phyloP scores from a whole-genome alignment of 2,113 vertebrate species.

The Tauraco erythrolophus region DNA sequence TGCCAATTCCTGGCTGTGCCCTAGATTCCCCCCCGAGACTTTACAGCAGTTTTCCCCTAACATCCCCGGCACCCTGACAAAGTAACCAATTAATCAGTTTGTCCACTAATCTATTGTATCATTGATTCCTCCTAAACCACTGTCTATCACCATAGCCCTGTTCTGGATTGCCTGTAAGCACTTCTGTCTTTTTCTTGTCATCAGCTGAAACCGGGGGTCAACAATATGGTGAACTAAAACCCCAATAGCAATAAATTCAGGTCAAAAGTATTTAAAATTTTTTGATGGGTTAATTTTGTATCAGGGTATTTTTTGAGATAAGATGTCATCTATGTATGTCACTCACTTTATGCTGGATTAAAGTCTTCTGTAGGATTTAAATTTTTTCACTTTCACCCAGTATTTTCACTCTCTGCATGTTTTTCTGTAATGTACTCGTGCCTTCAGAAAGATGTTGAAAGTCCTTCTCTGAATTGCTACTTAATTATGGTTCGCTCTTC shows the following conservation, averaged over 20 bases:
- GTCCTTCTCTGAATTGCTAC: not conserved
- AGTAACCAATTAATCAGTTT: not conserved
- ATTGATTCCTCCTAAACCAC: not conserved
- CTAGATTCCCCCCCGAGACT: too few relatives aligned
- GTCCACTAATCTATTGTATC: not conserved
- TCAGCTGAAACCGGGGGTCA: not conserved
- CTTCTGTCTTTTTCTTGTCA: not conserved
- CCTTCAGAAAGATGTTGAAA: conserved; percentile 22
- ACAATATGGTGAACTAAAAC: not conserved
- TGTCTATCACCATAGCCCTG: not conserved
- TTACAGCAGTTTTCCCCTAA: not conserved
- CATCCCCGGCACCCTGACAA: not conserved
- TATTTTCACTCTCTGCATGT: not conserved
- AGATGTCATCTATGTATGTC: not conserved
- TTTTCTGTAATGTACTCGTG: not conserved
- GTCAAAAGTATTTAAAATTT: not conserved
- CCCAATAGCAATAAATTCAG: not conserved
- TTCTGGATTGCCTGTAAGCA: not conserved
- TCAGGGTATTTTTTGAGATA: not conserved
- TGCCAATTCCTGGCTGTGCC: not conserved
- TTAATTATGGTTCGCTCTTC: conserved; percentile 28
- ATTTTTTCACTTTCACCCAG: not conserved
- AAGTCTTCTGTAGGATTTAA: not conserved
- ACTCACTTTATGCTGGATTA: not conserved
- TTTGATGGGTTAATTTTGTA: not conserved